Percentiles rank a stretch among this genome's conserved stretches.
phyloP scores from a whole-genome alignment of 2,113 vertebrate species.

The Ailuropoda melanoleuca region DNA sequence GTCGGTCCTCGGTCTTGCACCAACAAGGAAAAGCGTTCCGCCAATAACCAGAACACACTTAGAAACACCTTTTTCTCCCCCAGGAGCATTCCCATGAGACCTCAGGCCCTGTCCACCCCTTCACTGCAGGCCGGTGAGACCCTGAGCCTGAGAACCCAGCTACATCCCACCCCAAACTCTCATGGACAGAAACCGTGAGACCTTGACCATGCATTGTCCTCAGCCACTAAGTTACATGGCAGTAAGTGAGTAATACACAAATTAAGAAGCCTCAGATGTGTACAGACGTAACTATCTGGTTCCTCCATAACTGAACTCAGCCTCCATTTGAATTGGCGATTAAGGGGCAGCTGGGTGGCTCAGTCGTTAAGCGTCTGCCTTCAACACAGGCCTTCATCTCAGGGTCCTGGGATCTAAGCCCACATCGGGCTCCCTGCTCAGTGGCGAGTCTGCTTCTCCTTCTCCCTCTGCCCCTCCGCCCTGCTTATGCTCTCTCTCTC shows the following conservation, averaged over 20 bases:
- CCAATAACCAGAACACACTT: not conserved
- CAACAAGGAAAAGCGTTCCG: not conserved
- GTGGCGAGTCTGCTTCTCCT: not conserved
- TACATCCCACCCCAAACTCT: fast-evolving
- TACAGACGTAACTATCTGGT: not conserved
- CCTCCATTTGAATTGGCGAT: not conserved
- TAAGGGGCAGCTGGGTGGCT: not conserved
- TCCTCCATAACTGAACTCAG: not conserved
- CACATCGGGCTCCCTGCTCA: not conserved
- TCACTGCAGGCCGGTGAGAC: not conserved
- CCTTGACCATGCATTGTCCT: not conserved
- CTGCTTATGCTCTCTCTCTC: not conserved
- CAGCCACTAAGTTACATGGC: not conserved
- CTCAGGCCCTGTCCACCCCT: not conserved
- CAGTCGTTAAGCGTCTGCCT: not conserved
- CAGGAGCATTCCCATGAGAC: not conserved
- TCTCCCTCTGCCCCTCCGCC: not conserved
- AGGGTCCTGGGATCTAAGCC: not conserved
- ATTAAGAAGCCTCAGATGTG: not conserved
- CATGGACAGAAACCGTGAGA: not conserved
- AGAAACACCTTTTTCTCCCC: not conserved
- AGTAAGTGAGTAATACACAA: too few species aligned
- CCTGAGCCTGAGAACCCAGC: not conserved
- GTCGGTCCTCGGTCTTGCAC: not conserved
- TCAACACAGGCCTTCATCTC: not conserved